Evolutionary conservation across 2,888 invertebrate species (phyloP), one percentile per base, ranked within the genome.

Genomic region (Plagodis pulveraria): DNA sequence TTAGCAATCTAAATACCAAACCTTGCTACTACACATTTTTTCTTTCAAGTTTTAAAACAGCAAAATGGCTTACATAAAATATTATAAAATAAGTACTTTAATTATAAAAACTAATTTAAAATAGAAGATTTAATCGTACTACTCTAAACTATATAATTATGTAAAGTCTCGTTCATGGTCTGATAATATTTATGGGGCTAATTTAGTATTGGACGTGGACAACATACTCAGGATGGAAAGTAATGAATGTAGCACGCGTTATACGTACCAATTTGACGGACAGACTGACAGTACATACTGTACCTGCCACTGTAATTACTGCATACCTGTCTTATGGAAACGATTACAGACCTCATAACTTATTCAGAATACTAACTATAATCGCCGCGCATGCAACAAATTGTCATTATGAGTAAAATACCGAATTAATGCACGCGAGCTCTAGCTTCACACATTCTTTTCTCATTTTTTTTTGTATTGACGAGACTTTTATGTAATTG

Each of bases 291-390:
- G 74, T 77, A 74, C 73, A 79, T 74, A 74, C 71, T 79, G 68
- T 72, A 76, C 73, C 72, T 71, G 74, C 73, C 34, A 5, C 9
- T 10, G 36, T 51, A 83, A 80, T 81, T 77, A 83, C 75, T 65
- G 76, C 82, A 84, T 86, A 81, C 78, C 78, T 79, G 72, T 63
- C 72, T 83, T 81, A 87, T 88, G 84, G 83, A 85, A 87, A 87
- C 80, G 67, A 85, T 87, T 83, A 86, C 76, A 81, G 65, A 69
- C 73, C 70, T 83, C 78, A 84, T 87, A 84, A 74, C 65, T 67
- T 80, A 89, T 89, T 88, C 89, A 78, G 86, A 86, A 88, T 87
- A 84, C 76, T 84, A 82, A 84, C 72, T 72, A 61, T 80, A 84
- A 84, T 80, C 59, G 71, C 69, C 74, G 69, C 71, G 79, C 90